Evolutionary conservation across 2,113 vertebrate genomes (phyloP).

Genomic region (Raphicerus campestris): DNA sequence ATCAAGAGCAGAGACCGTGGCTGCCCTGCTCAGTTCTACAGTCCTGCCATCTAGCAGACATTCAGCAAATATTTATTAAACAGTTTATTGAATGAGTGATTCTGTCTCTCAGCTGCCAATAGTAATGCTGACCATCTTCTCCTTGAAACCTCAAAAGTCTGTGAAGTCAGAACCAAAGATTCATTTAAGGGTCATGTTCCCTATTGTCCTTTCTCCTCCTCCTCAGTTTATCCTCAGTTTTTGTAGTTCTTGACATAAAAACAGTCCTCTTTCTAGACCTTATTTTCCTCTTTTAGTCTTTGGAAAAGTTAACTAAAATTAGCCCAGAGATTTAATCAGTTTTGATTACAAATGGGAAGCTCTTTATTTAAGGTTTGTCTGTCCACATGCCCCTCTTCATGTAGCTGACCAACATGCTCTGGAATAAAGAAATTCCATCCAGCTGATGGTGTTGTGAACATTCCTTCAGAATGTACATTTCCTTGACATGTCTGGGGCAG

Average conservation of each 20-base stretch:
- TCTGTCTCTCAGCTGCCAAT: neutral
- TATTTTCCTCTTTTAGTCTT: neutral
- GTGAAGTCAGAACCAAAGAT: neutral
- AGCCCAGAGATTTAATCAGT: neutral
- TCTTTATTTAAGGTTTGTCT: neutral
- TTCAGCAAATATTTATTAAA: neutral
- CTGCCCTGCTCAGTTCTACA: neutral
- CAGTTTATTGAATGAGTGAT: neutral
- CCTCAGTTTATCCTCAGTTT: neutral
- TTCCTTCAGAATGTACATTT: slow-evolving; percentile 27
- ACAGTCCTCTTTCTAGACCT: neutral
- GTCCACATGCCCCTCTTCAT: neutral
- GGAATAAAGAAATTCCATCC: slow-evolving; percentile 4
- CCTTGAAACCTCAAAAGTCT: neutral
- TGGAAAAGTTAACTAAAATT: neutral
- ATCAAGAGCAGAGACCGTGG: neutral
- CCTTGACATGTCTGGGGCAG: neutral
- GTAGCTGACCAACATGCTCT: neutral
- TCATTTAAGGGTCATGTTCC: neutral
- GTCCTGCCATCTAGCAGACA: neutral
- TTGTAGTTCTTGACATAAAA: slow-evolving; percentile 24
- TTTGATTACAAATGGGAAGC: neutral
- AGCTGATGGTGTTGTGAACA: neutral
- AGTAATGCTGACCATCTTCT: neutral
- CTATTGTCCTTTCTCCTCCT: neutral